These are phyloP conservation scores for Cherax destructor DNA, from an alignment of 1,140 invertebrate genomes.

Conservation along the genomic window DNA sequence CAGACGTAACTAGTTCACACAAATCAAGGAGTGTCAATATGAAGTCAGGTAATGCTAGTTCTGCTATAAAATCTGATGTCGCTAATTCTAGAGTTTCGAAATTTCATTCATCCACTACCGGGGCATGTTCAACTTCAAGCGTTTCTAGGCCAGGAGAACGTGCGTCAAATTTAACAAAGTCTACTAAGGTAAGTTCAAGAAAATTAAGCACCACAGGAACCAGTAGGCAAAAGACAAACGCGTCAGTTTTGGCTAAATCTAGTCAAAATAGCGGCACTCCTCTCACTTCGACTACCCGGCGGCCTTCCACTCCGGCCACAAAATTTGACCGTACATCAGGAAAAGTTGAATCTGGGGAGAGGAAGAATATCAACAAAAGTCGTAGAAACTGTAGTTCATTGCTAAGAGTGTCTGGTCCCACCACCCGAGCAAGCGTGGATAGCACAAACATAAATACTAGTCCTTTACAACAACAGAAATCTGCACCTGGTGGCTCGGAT, in stretches of 20 bases:
- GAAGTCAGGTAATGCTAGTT: too few species aligned
- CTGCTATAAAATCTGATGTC: neutral
- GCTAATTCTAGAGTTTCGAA: neutral
- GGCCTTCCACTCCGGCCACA: neutral
- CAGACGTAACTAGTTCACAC: neutral
- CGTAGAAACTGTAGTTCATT: neutral
- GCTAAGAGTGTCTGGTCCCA: neutral
- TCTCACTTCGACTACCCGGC: neutral
- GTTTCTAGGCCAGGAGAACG: neutral
- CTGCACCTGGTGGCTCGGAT: neutral
- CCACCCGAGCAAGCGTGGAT: neutral
- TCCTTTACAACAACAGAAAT: neutral
- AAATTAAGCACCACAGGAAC: neutral
- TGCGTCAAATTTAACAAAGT: neutral
- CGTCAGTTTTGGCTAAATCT: neutral
- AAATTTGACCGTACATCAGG: neutral
- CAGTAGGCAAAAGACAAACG: neutral
- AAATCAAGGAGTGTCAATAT: too few species aligned
- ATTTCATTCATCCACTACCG: neutral
- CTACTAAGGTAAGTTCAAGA: neutral
- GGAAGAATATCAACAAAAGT: too few species aligned
- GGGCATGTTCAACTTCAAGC: neutral
- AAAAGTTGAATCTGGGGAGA: neutral
- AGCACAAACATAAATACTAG: neutral
- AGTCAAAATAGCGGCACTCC: neutral